Evolutionary conservation across 2,888 invertebrate genomes (phyloP).

Genomic region (Criorhina ranunculi): DNA sequence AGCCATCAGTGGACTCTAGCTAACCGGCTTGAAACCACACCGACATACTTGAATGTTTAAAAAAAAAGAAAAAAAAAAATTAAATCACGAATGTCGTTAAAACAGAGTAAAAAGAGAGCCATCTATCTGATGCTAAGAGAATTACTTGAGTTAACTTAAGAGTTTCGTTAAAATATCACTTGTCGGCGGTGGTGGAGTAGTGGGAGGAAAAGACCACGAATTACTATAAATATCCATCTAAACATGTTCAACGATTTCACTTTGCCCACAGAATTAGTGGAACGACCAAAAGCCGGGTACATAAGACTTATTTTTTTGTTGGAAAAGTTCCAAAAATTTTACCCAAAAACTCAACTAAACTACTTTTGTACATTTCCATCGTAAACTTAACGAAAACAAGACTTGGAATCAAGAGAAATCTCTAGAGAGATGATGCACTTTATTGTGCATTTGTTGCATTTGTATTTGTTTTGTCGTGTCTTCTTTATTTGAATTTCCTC

Average conservation of each 20-base stretch:
- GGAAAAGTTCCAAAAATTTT: too few species aligned
- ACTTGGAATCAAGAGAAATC: background rate
- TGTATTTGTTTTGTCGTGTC: background rate
- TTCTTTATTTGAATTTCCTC: background rate
- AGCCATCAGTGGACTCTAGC: slow-evolving; percentile 40
- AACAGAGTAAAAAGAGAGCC: background rate
- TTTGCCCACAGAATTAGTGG: background rate
- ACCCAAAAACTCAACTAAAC: too few species aligned
- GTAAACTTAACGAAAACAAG: background rate
- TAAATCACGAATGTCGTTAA: slow-evolving; percentile 15
- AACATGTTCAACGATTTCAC: slow-evolving; percentile 13
- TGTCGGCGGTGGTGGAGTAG: background rate
- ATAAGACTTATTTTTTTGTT: background rate
- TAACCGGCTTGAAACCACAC: slow-evolving; percentile 41
- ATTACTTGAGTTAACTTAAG: background rate
- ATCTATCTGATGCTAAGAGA: background rate
- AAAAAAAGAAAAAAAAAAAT: background rate
- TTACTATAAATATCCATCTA: slow-evolving; percentile 29
- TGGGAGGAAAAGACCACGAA: background rate
- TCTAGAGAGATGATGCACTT: slow-evolving; percentile 1
- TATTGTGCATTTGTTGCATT: background rate
- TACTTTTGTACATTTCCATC: too few species aligned
- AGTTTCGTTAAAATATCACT: slow-evolving; percentile 27
- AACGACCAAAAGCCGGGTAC: background rate
- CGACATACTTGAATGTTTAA: background rate